Evolutionary conservation across 2,113 vertebrate species (phyloP).

Genomic region (Chaetorhynchus papuensis): DNA sequence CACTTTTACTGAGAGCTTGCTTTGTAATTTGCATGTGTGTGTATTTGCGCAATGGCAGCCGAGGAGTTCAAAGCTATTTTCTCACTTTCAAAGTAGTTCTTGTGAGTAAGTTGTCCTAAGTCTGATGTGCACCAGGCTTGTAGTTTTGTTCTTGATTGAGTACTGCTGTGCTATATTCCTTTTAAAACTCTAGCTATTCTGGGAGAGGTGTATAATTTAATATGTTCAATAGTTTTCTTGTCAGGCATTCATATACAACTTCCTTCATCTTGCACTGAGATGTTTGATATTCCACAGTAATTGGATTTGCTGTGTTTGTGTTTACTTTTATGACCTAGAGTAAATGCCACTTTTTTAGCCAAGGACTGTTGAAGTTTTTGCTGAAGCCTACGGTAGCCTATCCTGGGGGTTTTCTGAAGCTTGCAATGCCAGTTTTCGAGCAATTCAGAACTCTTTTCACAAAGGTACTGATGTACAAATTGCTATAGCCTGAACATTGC

Average conservation of each 20-base stretch:
- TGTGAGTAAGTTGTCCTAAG: not conserved
- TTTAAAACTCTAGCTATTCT: slow-evolving; percentile 52
- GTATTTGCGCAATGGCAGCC: not conserved
- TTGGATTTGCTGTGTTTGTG: not conserved
- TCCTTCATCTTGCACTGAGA: slow-evolving; percentile 43
- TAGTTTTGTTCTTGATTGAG: slow-evolving; percentile 58
- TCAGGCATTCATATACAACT: slow-evolving; percentile 12
- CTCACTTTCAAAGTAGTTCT: slow-evolving; percentile 34
- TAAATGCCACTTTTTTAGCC: not conserved
- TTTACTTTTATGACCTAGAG: slow-evolving; percentile 1
- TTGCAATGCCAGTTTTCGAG: not conserved
- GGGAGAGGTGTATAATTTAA: slow-evolving; percentile 56
- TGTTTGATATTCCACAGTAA: slow-evolving; percentile 32
- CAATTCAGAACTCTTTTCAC: not conserved
- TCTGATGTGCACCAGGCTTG: slow-evolving; percentile 12
- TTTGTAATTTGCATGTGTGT: not conserved
- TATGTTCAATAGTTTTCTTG: slow-evolving; percentile 53
- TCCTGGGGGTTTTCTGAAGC: not conserved
- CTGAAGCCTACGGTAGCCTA: not conserved
- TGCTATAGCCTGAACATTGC: not conserved
- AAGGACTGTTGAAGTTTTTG: not conserved
- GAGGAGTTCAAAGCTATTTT: slow-evolving; percentile 50
- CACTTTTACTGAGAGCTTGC: not conserved
- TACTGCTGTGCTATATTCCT: slow-evolving; percentile 26
- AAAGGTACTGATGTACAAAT: not conserved